Conservation (phyloP, 2,888 invertebrate genomes). For the Trichopria drosophilae region DNA sequence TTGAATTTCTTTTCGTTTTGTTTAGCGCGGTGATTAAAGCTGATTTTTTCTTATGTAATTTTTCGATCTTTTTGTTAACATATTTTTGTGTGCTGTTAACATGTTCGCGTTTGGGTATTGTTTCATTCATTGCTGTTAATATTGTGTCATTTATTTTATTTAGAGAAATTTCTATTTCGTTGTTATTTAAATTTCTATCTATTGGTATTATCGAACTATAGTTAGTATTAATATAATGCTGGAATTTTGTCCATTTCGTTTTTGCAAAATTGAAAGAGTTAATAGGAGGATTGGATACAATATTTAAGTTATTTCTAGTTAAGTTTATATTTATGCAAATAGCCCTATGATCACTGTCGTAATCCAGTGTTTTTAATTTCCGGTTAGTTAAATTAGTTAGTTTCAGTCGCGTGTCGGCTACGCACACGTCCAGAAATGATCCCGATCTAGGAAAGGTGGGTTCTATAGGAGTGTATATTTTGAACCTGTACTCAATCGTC, state of each 20-base stretch:
- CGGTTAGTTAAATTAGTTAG: no score
- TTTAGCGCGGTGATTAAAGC: neutral
- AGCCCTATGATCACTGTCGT: conserved; percentile 19
- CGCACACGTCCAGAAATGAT: no score
- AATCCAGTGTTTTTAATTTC: no score
- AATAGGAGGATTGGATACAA: no score
- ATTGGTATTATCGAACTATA: neutral
- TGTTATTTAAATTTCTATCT: conserved; percentile 12
- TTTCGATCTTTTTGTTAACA: conserved; percentile 14
- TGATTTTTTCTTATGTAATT: conserved; percentile 12
- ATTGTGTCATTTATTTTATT: neutral
- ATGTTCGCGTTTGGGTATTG: neutral
- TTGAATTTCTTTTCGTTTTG: neutral
- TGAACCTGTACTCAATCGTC: no score
- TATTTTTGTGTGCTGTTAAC: conserved; percentile 10
- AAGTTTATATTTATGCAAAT: neutral
- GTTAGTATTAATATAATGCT: no score
- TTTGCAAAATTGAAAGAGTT: neutral
- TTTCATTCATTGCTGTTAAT: neutral
- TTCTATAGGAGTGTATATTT: no score
- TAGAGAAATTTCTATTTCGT: conserved; percentile 6
- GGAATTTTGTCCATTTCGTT: no score
- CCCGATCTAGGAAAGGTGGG: neutral
- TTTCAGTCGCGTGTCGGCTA: no score
- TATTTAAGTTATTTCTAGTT: neutral